These are phyloP conservation scores for Danio choprae DNA, from an alignment of 2,797 vertebrate genomes.

Conservation along the genomic window DNA sequence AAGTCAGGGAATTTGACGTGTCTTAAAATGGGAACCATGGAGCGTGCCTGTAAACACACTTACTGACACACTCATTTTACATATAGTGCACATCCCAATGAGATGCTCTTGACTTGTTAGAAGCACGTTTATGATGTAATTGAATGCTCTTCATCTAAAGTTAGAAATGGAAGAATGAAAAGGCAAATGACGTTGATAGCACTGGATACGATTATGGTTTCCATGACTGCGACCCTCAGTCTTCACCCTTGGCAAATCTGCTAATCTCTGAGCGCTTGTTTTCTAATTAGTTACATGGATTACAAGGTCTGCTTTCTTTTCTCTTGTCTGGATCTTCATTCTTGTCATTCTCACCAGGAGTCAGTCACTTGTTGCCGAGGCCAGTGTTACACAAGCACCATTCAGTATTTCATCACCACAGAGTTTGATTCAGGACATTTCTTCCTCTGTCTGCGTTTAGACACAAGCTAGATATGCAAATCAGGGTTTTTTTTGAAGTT, in stretches of 20 bases:
- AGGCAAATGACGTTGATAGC: constrained; percentile 35
- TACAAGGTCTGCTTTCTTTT: constrained; percentile 12
- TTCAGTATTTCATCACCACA: not conserved
- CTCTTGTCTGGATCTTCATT: not conserved
- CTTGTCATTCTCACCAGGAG: not conserved
- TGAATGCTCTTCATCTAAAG: constrained; percentile 13
- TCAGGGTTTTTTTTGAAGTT: too few species aligned
- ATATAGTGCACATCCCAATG: not conserved
- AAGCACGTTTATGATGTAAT: constrained; percentile 1
- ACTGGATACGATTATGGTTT: constrained; percentile 59
- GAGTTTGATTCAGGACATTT: not conserved
- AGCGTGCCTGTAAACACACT: too few species aligned
- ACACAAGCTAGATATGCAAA: constrained; percentile 7
- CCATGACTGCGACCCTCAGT: constrained; percentile 47
- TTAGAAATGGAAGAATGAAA: constrained; percentile 32
- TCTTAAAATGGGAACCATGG: not conserved
- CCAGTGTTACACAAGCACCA: constrained; percentile 11
- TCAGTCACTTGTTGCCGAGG: not conserved
- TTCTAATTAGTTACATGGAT: constrained; percentile 49
- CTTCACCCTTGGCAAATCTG: not conserved
- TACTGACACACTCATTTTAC: too few species aligned
- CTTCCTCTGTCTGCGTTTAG: constrained; percentile 3
- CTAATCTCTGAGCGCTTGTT: constrained; percentile 36
- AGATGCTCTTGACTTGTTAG: not conserved
- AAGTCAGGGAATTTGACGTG: not conserved